Conservation (phyloP, 2,888 invertebrate genomes). For the Aelia acuminata region DNA sequence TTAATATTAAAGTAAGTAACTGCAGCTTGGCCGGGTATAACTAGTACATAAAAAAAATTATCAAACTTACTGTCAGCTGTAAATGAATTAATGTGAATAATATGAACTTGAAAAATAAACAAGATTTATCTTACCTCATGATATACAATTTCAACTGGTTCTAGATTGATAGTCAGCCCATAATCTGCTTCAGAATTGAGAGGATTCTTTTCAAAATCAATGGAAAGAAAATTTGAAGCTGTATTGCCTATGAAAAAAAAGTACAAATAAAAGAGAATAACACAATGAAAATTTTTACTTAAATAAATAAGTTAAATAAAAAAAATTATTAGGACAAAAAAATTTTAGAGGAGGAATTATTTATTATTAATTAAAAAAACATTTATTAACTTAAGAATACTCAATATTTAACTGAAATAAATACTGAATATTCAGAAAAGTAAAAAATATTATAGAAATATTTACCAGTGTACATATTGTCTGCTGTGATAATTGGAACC, state of each 20-base stretch:
- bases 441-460: neutral
- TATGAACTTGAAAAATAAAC: no score
- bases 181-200: constrained; percentile 77
- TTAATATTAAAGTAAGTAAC: no score
- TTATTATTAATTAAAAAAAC: neutral
- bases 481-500: constrained; percentile 78
- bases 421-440: no score
- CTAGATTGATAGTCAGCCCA: constrained; percentile 77
- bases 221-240: constrained; percentile 79
- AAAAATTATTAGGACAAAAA: neutral
- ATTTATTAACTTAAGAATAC: no score
- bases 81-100: no score
- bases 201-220: constrained; percentile 83
- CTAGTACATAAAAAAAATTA: no score
- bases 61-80: no score
- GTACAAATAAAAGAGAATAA: no score
- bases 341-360: neutral
- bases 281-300: neutral
- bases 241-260: constrained; percentile 72
- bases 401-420: no score
- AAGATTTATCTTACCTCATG: constrained; percentile 76
- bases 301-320: neutral
- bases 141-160: constrained; percentile 83
- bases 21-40: no score
- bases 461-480: constrained; percentile 69